These are phyloP conservation scores for Oligia fasciuncula DNA, from an alignment of 2,888 invertebrate species.

Conservation along the genomic window DNA sequence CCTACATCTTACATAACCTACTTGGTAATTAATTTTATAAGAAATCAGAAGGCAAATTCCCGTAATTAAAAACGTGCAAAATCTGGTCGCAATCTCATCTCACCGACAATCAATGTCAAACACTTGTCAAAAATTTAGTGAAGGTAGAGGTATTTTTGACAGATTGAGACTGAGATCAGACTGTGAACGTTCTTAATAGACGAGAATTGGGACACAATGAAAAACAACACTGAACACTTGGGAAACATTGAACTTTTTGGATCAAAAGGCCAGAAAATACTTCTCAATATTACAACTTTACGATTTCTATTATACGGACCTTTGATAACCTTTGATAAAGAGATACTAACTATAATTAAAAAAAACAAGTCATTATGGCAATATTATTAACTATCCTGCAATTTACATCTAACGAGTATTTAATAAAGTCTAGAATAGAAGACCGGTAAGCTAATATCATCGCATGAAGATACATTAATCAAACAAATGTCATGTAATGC, in stretches of 20 bases:
- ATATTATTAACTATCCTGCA: not conserved
- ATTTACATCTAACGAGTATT: slow-evolving; percentile 1
- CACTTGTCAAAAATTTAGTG: no score
- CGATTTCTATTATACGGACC: not conserved
- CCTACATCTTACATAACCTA: not conserved
- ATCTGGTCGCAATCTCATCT: no score
- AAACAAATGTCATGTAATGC: slow-evolving; percentile 13
- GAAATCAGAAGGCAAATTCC: not conserved
- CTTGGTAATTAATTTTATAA: not conserved
- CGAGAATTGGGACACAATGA: no score
- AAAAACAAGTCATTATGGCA: slow-evolving; percentile 1
- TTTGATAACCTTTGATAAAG: not conserved
- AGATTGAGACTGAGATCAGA: no score
- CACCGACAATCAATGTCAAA: no score
- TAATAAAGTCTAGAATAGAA: slow-evolving; percentile 16
- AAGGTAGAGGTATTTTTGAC: no score
- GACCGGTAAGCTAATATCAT: slow-evolving; percentile 10
- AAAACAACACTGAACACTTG: no score
- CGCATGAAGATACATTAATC: slow-evolving; percentile 12
- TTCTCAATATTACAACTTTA: not conserved
- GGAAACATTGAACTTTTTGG: not conserved
- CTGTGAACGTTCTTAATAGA: no score
- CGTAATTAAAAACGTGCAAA: no score
- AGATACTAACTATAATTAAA: not conserved
- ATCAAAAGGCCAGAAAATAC: not conserved